phyloP scores from a whole-genome alignment of 1,140 invertebrate genomes.

The Prorops nasuta region DNA sequence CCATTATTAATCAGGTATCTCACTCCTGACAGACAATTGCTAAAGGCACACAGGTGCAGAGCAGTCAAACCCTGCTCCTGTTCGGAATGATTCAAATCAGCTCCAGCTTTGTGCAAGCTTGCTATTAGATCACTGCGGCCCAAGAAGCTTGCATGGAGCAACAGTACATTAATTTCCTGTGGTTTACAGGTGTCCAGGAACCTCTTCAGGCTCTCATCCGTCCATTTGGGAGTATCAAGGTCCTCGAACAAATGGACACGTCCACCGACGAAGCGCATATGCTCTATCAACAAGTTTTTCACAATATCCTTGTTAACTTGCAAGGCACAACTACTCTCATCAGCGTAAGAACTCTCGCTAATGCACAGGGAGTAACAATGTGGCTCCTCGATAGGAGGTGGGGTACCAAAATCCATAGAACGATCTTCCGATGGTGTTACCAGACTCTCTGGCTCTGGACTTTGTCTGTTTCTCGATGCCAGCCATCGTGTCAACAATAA shows the following conservation, averaged over 20 bases:
- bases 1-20: constrained; percentile 68
- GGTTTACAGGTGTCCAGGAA: constrained; percentile 57
- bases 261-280: constrained; percentile 67
- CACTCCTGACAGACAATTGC: constrained; percentile 69
- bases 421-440: constrained; percentile 22
- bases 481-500: constrained; percentile 40
- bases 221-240: constrained; percentile 65
- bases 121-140: constrained; percentile 66
- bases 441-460: constrained; percentile 13
- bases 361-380: constrained; percentile 69
- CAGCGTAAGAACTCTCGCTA: constrained; percentile 69
- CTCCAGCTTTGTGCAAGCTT: constrained; percentile 62
- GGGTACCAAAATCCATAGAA: constrained; percentile 71
- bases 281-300: constrained; percentile 67
- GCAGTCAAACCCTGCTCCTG: constrained; percentile 67
- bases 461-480: constrained; percentile 12
- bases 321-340: constrained; percentile 60
- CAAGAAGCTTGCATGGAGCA: constrained; percentile 70
- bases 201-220: constrained; percentile 57
- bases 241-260: constrained; percentile 68
- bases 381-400: constrained; percentile 70
- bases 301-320: constrained; percentile 74
- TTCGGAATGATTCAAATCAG: constrained; percentile 69
- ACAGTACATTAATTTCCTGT: constrained; percentile 66
- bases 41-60: constrained; percentile 74